phyloP scores from a whole-genome alignment of 2,888 invertebrate genomes.

The Diloba caeruleocephala region DNA sequence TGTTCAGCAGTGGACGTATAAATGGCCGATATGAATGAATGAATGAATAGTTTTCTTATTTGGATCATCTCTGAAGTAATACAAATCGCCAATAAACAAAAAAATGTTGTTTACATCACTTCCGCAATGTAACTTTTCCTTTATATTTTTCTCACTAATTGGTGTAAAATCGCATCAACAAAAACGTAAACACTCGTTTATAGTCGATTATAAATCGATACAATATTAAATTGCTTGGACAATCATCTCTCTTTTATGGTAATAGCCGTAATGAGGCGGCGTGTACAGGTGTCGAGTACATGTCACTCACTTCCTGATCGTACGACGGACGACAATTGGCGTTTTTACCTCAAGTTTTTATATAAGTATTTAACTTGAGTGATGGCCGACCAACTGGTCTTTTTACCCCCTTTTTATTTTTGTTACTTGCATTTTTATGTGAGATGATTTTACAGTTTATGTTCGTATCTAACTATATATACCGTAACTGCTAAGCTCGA shows the following conservation, averaged over 20 bases:
- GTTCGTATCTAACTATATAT: not conserved
- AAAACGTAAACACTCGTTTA: constrained; percentile 44
- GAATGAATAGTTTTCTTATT: too few species aligned
- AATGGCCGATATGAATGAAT: too few species aligned
- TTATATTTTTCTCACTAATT: constrained; percentile 48
- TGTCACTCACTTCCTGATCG: constrained; percentile 50
- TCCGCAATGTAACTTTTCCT: constrained; percentile 39
- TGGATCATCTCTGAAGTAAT: too few species aligned
- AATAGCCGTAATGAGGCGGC: constrained; percentile 51
- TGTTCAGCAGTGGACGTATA: too few species aligned
- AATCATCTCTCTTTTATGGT: constrained; percentile 56
- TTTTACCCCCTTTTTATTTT: constrained; percentile 12
- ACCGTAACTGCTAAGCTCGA: too few species aligned
- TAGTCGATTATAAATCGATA: constrained; percentile 47
- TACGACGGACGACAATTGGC: constrained; percentile 34
- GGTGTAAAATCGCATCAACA: constrained; percentile 45
- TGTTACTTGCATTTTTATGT: not conserved
- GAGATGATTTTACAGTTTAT: not conserved
- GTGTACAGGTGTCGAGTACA: constrained; percentile 45
- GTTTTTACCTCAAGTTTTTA: constrained; percentile 31
- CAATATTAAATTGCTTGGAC: constrained; percentile 46
- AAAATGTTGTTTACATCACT: constrained; percentile 8
- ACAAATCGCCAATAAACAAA: too few species aligned
- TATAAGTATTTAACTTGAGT: constrained; percentile 17
- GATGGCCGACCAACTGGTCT: constrained; percentile 14